phyloP scores from a whole-genome alignment of 2,888 invertebrate species.

The Synanthedon tipuliformis region DNA sequence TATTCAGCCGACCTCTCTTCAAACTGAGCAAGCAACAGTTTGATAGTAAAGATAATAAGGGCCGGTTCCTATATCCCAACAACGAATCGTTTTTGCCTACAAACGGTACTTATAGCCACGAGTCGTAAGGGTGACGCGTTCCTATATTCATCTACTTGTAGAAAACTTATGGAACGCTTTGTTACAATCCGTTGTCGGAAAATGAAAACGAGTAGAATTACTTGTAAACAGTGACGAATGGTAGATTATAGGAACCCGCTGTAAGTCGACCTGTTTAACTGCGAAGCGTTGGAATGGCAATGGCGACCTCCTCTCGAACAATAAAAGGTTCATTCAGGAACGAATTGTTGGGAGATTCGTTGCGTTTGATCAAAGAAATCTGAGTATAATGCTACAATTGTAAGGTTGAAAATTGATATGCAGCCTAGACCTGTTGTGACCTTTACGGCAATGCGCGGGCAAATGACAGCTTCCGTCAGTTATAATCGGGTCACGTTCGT shows the following conservation, averaged over 20 bases:
- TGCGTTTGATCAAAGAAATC: slow-evolving; percentile 13
- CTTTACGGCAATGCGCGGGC: slow-evolving; percentile 32
- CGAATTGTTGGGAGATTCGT: slow-evolving; percentile 21
- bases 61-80: no score
- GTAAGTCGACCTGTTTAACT: slow-evolving; percentile 23
- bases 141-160: no score
- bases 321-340: slow-evolving; percentile 38
- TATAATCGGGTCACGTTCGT: slow-evolving; percentile 65
- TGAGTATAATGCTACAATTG: slow-evolving; percentile 10
- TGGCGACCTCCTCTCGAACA: slow-evolving; percentile 36
- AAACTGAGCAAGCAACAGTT: slow-evolving; percentile 6
- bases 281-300: slow-evolving; percentile 37
- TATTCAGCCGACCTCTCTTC: background rate
- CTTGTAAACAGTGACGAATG: no score
- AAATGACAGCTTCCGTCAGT: slow-evolving; percentile 60
- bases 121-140: no score
- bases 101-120: no score
- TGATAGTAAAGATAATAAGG: slow-evolving; percentile 17
- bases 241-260: no score
- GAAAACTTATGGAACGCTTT: no score
- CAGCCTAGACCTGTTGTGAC: slow-evolving; percentile 35
- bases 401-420: slow-evolving; percentile 16
- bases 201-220: no score
- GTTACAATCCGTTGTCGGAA: no score
- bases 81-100: no score